Base-by-base conservation (phyloP, 2,797 vertebrate genomes). In the Pachyuromys duprasi region DNA sequence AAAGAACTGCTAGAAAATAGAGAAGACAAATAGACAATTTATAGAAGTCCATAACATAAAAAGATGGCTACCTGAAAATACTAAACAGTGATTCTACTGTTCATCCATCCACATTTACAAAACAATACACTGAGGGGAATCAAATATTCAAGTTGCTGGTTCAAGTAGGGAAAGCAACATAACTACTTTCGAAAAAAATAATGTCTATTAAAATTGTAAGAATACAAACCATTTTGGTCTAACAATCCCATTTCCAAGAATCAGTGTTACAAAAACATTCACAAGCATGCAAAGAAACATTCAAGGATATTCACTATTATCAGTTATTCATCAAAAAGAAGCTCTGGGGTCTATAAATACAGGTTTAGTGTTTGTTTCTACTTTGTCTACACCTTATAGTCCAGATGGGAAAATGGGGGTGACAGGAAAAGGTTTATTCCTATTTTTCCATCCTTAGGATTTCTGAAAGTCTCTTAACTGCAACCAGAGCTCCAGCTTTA, bases 401-500 rank as follows among this genome's bases (percentile, higher is more conserved):
- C 36, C 39, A 81, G 45, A 55, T 81, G 36, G n/a, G 89, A 93
- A 93, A 91, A 72, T 22, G 22, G 60, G 63, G 62, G 79, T 76
- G 84, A 79, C 11, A 63, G 28, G 89, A 91, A 91, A 95, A 78
- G 78, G 90, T 81, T 79, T 89, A 62, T 91, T 94, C 24, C 6
- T 82, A 65, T 22, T 76, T 96, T 69, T 69, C 63, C 62, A 69
- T 63, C 11, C 36, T 31, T 81, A 93, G 67, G 45, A 70, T 84
- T 90, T 92, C 15, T 88, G 84, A 72, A 94, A 80, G 62, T 31
- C 53, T 93, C 76, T 22, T 45, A 45, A 45, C 7, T 88, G 45
- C 63, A 97, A 78, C 5, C 55, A 79, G 49, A 80, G 69, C 24
- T 82, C 13, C 2, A 79, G 55, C 1, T 49, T 49, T 49, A 49